phyloP scores from a whole-genome alignment of 2,888 invertebrate genomes.

The Trissoscelio sp. region DNA sequence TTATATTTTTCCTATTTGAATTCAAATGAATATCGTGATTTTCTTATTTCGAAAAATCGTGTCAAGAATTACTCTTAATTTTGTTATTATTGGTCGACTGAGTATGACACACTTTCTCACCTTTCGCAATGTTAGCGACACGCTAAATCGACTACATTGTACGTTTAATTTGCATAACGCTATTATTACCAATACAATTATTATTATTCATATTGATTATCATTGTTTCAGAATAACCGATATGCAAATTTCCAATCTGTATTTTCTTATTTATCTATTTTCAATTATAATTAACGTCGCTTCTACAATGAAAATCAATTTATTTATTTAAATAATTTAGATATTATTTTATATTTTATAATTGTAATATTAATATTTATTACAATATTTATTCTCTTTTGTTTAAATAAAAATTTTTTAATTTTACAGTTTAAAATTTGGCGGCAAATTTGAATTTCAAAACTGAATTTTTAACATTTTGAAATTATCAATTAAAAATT shows the following conservation, averaged over 20 bases:
- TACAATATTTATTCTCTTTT: no score
- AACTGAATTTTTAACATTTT: background rate
- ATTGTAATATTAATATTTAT: no score
- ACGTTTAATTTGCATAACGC: conserved; percentile 60
- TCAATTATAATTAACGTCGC: background rate
- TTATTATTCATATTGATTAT: conserved; percentile 50
- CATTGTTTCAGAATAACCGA: conserved; percentile 39
- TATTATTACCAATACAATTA: conserved; percentile 59
- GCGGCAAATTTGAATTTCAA: conserved; percentile 6
- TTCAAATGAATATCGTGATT: background rate
- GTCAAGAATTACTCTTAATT: conserved; percentile 49
- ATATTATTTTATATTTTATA: background rate
- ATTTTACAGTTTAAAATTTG: no score
- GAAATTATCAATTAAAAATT: no score
- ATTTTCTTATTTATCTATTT: background rate
- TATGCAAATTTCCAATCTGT: conserved; percentile 14
- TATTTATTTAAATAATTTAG: background rate
- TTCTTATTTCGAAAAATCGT: conserved; percentile 18
- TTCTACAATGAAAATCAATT: background rate
- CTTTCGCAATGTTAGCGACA: conserved; percentile 60
- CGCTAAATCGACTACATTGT: conserved; percentile 54
- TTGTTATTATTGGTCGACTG: conserved; percentile 60
- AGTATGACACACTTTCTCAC: conserved; percentile 65
- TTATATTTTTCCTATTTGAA: no score
- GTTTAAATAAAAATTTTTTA: no score